Evolutionary conservation across 1,140 invertebrate genomes (phyloP), one percentile per base, ranked within the genome.

Genomic region (Hormaphis cornu): DNA sequence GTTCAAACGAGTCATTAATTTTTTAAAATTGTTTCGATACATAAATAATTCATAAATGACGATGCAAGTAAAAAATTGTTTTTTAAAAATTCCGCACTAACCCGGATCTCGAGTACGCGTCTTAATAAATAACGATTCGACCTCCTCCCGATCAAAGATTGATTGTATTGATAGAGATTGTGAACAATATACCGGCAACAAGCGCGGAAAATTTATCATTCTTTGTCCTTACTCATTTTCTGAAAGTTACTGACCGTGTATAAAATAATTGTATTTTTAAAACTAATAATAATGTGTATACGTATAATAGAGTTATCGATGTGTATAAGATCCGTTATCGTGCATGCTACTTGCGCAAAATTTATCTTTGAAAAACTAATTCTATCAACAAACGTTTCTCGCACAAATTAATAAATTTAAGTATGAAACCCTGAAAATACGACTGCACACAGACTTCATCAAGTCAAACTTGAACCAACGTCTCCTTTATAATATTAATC

Each of bases 211-310:
- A 40, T 35, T 58, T 40, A 20, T 16, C 10, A 58, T 24, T n/a
- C 20, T 40, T 24, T 40, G 54, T n/a, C 20, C 33, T 40, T 24
- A 40, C 33, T 37, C 3, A 24, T 58, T 40, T 40, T 40, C 33
- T 24, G 9, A 40, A 24, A 58, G 33, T 58, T 58, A 58, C 54
- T 58, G 54, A 58, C 33, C 54, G 24, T 58, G 54, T 58, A n/a
- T n/a, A 58, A 58, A 40, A 40, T 58, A 40, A 58, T 40, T 58
- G 33, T 37, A 26, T 58, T 58, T 24, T 35, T 30, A n/a, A n/a
- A n/a, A n/a, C n/a, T n/a, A n/a, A n/a, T n/a, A n/a, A n/a, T n/a
- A n/a, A n/a, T n/a, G n/a, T n/a, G n/a, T n/a, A n/a, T n/a, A n/a
- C n/a, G n/a, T n/a, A 30, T 53, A 6, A 3, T 20, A 53, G 10